Percentiles rank a stretch among this genome's conserved stretches.
phyloP scores from a whole-genome alignment of 1,140 invertebrate species.

The Drosophila nasuta region DNA sequence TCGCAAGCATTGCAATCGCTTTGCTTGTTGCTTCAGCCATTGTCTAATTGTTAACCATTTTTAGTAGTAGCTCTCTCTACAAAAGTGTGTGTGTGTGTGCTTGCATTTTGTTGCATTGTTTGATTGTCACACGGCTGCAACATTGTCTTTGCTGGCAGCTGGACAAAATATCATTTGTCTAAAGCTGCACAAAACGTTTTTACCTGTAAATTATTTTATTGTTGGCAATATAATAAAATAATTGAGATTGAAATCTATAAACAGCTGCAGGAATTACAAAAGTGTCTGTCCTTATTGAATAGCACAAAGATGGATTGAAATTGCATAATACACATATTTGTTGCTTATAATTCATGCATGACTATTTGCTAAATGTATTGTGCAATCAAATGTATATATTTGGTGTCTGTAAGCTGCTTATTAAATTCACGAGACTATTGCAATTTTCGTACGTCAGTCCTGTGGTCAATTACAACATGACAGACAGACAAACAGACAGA shows the following conservation, averaged over 20 bases:
- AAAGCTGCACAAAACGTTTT: slow-evolving; percentile 56
- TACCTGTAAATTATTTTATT: slow-evolving; percentile 3
- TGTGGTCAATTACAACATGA: slow-evolving; percentile 14
- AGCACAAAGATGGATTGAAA: not conserved
- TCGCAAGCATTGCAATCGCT: slow-evolving; percentile 40
- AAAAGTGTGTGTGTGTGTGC: slow-evolving; percentile 14
- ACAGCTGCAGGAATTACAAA: too few species aligned
- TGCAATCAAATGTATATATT: not conserved
- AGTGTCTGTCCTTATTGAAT: too few species aligned
- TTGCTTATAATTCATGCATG: slow-evolving; percentile 10
- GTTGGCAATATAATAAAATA: slow-evolving; percentile 26
- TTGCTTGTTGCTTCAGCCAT: slow-evolving; percentile 71
- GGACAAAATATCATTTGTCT: slow-evolving; percentile 72
- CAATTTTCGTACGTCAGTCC: not conserved
- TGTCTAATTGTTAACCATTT: slow-evolving; percentile 80
- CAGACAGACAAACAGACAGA: not conserved
- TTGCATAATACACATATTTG: not conserved
- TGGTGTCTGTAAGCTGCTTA: slow-evolving; percentile 3
- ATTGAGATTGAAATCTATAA: too few species aligned
- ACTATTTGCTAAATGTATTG: not conserved
- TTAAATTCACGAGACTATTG: not conserved
- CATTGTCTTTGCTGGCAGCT: slow-evolving; percentile 37
- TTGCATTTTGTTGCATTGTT: slow-evolving; percentile 60
- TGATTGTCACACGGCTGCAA: slow-evolving; percentile 60
- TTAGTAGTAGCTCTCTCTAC: slow-evolving; percentile 30